Evolutionary conservation across 2,888 invertebrate genomes (phyloP).

Genomic region (Deilephila elpenor): DNA sequence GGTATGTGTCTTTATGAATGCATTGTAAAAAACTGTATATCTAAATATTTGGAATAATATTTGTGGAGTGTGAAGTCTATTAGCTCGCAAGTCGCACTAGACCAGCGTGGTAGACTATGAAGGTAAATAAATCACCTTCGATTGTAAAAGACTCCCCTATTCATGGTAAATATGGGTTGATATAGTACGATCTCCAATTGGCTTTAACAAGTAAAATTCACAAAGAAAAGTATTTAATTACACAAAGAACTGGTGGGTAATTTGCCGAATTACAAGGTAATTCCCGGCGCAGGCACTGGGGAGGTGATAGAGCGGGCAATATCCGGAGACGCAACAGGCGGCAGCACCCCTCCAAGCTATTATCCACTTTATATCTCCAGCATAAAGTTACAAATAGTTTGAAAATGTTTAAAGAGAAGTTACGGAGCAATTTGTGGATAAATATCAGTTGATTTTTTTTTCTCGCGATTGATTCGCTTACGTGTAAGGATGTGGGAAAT

Average conservation of each 20-base stretch:
- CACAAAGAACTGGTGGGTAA: constrained; percentile 68
- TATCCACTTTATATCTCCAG: background rate
- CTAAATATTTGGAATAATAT: no score
- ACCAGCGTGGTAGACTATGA: no score
- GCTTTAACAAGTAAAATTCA: background rate
- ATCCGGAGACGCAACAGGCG: constrained; percentile 79
- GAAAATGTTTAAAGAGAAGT: background rate
- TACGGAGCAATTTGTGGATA: constrained; percentile 44
- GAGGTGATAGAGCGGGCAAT: constrained; percentile 71
- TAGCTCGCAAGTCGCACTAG: no score
- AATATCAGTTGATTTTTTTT: constrained; percentile 49
- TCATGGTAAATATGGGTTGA: no score
- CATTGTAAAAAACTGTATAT: no score
- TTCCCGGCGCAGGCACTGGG: constrained; percentile 68
- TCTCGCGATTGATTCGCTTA: constrained; percentile 37
- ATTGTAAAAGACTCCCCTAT: no score
- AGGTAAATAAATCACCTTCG: no score
- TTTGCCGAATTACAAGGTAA: constrained; percentile 79
- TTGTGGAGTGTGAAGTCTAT: no score
- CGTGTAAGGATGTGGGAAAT: background rate
- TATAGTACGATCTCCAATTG: no score
- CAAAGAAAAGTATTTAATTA: constrained; percentile 74
- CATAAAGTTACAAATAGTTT: constrained; percentile 2
- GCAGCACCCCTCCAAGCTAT: constrained; percentile 14
- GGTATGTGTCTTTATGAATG: no score